Percentiles rank a stretch among this genome's conserved stretches.
Conservation (phyloP, 2,113 vertebrate genomes). For the Colossoma macropomum region DNA sequence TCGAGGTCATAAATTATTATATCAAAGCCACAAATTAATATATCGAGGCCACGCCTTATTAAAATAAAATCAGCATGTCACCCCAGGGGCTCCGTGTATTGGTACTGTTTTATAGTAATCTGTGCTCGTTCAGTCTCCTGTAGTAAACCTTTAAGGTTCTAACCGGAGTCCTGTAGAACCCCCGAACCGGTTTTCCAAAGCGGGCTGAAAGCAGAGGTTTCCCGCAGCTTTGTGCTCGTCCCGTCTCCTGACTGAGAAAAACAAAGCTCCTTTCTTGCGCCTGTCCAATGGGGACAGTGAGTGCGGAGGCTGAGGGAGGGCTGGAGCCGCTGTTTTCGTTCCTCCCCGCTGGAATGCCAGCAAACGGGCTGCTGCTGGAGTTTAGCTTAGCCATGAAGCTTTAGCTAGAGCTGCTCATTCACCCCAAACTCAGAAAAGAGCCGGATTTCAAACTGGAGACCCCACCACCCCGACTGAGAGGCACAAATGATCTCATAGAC, state of each 20-base stretch:
- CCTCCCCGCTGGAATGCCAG: neutral
- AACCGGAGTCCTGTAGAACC: too few relatives aligned
- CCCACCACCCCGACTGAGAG: slow-evolving; percentile 38
- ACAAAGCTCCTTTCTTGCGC: slow-evolving; percentile 62
- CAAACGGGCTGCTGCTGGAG: neutral
- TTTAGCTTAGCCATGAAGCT: slow-evolving; percentile 41
- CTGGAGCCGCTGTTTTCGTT: slow-evolving; percentile 60
- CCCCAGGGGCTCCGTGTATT: too few relatives aligned
- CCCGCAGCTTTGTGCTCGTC: slow-evolving; percentile 42
- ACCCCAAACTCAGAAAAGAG: neutral
- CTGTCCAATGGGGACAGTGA: slow-evolving; percentile 59
- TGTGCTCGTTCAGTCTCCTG: too few relatives aligned
- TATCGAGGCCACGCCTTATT: too few relatives aligned
- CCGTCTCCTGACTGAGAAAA: slow-evolving; percentile 61
- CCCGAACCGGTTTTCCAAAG: too few relatives aligned
- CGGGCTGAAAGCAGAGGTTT: neutral
- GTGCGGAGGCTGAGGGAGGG: slow-evolving; percentile 49
- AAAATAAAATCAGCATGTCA: too few relatives aligned
- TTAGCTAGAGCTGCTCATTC: slow-evolving; percentile 11
- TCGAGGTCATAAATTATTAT: too few relatives aligned
- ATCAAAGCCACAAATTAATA: too few relatives aligned
- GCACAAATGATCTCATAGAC: slow-evolving; percentile 57
- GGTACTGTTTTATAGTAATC: too few relatives aligned
- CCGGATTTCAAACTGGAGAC: slow-evolving; percentile 50
- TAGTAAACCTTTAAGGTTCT: too few relatives aligned